Conservation (phyloP, 2,113 vertebrate genomes). For the Tetrao urogallus region DNA sequence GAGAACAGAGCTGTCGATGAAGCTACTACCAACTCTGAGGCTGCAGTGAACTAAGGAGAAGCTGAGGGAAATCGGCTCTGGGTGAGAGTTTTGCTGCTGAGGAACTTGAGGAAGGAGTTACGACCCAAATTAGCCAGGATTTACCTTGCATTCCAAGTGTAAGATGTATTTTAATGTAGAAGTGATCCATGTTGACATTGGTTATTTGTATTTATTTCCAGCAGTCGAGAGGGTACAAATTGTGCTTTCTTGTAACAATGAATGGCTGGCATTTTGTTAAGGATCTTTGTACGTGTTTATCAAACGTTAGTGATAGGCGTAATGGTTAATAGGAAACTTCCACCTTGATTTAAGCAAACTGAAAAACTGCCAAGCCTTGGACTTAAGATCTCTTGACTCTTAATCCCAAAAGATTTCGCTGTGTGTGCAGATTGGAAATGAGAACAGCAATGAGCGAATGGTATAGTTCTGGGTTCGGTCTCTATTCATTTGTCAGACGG, state of each 20-base stretch:
- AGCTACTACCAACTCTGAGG: not conserved
- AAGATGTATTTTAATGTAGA: fast-evolving
- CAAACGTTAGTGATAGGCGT: not conserved
- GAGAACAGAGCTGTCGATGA: not conserved
- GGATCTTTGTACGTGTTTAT: not conserved
- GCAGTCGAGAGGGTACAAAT: not conserved
- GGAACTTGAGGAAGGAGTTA: not conserved
- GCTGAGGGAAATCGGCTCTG: not conserved
- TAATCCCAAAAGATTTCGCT: not conserved
- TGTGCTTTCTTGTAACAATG: not conserved
- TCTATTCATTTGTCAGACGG: not conserved
- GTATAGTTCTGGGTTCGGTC: not conserved
- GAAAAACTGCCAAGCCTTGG: not conserved
- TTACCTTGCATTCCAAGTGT: not conserved
- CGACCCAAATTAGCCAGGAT: not conserved
- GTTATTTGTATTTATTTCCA: not conserved
- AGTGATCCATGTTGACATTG: not conserved
- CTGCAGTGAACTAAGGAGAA: not conserved
- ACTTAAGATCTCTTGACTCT: not conserved
- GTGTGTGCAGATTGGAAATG: not conserved
- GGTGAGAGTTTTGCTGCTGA: not conserved
- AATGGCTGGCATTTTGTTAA: not conserved
- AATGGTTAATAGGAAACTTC: not conserved
- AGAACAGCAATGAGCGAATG: not conserved
- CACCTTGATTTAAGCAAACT: not conserved